A percentile compares a stretch with the other conserved stretches of the same genome.
phyloP scores from a whole-genome alignment of 2,113 vertebrate genomes.

The Vimba vimba region DNA sequence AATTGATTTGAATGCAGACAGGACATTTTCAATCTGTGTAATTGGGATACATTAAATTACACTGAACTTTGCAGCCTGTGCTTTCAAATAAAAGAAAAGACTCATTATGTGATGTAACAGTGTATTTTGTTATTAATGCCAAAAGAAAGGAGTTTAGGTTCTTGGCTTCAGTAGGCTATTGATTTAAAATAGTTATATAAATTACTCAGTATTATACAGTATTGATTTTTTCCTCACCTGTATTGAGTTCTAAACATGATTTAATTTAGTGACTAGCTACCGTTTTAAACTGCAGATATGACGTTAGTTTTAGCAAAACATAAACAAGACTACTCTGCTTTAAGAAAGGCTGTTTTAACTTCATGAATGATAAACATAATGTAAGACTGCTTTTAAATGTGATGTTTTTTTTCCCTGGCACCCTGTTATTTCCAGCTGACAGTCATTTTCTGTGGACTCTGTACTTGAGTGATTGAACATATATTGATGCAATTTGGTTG shows the following conservation, averaged over 20 bases:
- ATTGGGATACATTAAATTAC: background rate
- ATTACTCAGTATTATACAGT: background rate
- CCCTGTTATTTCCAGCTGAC: constrained; percentile 34
- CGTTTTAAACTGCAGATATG: background rate
- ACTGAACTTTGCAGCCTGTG: background rate
- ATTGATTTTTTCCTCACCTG: background rate
- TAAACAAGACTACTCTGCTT: background rate
- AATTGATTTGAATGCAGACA: constrained; percentile 23
- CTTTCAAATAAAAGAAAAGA: background rate
- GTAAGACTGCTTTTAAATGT: background rate
- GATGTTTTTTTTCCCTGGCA: background rate
- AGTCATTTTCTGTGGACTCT: constrained; percentile 38
- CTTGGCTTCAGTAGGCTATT: background rate
- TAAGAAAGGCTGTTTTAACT: background rate
- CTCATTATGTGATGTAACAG: background rate
- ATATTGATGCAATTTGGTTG: constrained; percentile 48
- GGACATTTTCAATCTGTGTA: background rate
- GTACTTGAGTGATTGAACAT: constrained; percentile 44
- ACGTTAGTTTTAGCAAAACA: background rate
- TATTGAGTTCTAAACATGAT: background rate
- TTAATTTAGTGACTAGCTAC: background rate
- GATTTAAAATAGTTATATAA: constrained; percentile 13
- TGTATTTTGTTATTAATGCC: background rate
- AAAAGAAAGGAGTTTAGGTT: background rate
- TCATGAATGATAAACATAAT: background rate